These are phyloP conservation scores for Alca torda DNA, from an alignment of 2,797 vertebrate genomes.

Conservation along the genomic window DNA sequence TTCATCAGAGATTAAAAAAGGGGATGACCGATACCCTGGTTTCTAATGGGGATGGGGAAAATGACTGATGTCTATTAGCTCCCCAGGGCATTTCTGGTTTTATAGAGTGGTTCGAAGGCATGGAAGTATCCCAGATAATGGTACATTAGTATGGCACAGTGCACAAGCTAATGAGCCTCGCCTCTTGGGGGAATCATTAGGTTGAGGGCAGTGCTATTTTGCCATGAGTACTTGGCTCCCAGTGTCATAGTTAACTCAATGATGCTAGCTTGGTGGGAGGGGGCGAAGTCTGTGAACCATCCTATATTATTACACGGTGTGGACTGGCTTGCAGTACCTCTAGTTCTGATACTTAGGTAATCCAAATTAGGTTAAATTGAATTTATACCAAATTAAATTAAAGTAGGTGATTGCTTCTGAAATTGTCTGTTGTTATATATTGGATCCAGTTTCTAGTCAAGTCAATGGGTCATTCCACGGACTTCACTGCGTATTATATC, in stretches of 20 bases:
- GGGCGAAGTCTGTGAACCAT: neutral
- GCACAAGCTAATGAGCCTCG: slow-evolving; percentile 38
- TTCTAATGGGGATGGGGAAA: neutral
- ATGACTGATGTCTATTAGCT: neutral
- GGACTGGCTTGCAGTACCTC: neutral
- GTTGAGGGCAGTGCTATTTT: slow-evolving; percentile 32
- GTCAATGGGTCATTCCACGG: neutral
- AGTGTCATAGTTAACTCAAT: neutral
- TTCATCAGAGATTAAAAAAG: neutral
- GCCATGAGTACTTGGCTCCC: slow-evolving; percentile 9
- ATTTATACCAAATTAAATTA: neutral
- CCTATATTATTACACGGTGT: neutral
- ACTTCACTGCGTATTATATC: neutral
- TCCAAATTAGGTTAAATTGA: neutral
- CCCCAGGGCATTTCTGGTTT: neutral
- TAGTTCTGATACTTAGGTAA: neutral
- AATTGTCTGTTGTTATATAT: neutral
- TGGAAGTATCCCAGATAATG: neutral
- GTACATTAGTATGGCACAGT: slow-evolving; percentile 13
- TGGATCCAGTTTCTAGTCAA: neutral
- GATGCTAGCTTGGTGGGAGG: neutral
- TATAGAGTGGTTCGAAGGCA: neutral
- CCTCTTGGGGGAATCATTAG: slow-evolving; percentile 29
- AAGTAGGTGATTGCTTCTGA: neutral
- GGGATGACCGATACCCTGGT: neutral